These are phyloP conservation scores for Novumbra hubbsi DNA, from an alignment of 2,797 vertebrate species.

Conservation along the genomic window DNA sequence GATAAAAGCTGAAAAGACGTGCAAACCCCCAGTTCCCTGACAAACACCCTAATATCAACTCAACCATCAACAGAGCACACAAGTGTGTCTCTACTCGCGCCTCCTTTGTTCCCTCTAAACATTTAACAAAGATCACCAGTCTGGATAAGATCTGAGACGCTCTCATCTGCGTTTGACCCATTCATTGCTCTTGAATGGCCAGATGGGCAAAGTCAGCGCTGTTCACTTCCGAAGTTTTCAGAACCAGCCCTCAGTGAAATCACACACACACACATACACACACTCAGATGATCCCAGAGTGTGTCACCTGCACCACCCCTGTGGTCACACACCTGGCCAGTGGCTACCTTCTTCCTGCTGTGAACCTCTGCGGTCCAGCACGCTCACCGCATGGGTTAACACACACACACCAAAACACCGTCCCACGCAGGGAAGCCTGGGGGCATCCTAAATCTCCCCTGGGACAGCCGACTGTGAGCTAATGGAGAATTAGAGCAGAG, in stretches of 20 bases:
- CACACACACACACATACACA: slow-evolving; percentile 30
- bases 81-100: slow-evolving; percentile 33
- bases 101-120: slow-evolving; percentile 28
- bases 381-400: slow-evolving; percentile 56
- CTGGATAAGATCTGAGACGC: slow-evolving; percentile 29
- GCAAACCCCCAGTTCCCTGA: slow-evolving; percentile 40
- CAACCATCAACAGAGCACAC: slow-evolving; percentile 33
- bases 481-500: slow-evolving; percentile 73
- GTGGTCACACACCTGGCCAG: slow-evolving; percentile 63
- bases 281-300: slow-evolving; percentile 37
- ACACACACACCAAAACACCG: slow-evolving; percentile 40
- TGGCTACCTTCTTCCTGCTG: slow-evolving; percentile 53
- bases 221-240: slow-evolving; percentile 23
- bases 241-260: not conserved
- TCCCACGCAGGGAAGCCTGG: slow-evolving; percentile 22
- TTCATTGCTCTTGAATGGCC: slow-evolving; percentile 7
- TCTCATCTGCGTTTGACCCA: slow-evolving; percentile 11
- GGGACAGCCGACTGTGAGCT: slow-evolving; percentile 70
- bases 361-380: slow-evolving; percentile 50
- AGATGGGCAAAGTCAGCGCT: not conserved
- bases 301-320: slow-evolving; percentile 47
- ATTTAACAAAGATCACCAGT: slow-evolving; percentile 33
- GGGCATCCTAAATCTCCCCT: slow-evolving; percentile 63
- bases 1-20: slow-evolving; percentile 52
- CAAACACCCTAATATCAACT: slow-evolving; percentile 45